phyloP scores from a whole-genome alignment of 2,888 invertebrate species.

The Ommatoiulus sabulosus region DNA sequence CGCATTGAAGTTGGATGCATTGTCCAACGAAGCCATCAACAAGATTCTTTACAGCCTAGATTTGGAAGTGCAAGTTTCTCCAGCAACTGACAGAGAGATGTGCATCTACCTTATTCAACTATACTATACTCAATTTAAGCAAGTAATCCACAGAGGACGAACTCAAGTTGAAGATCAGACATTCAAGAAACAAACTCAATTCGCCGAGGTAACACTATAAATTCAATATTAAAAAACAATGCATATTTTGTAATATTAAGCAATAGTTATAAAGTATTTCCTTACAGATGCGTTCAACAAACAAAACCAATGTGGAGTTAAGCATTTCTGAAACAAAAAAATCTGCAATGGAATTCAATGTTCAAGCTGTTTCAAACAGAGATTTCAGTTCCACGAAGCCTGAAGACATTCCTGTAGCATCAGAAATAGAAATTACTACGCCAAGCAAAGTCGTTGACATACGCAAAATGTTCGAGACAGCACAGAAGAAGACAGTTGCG shows the following conservation, averaged over 20 bases:
- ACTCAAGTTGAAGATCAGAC: background rate
- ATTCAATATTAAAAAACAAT: background rate
- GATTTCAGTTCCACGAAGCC: no score
- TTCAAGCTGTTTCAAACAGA: background rate
- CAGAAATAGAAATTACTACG: background rate
- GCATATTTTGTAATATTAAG: no score
- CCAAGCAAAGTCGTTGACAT: background rate
- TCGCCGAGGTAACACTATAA: background rate
- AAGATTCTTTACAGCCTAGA: conserved; percentile 35
- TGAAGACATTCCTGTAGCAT: background rate
- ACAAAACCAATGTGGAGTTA: background rate
- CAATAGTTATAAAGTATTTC: background rate
- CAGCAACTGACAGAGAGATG: conserved; percentile 26
- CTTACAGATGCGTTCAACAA: background rate
- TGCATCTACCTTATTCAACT: conserved; percentile 30
- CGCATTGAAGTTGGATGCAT: background rate
- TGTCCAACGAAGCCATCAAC: conserved; percentile 32
- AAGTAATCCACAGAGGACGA: background rate
- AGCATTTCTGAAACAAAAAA: background rate
- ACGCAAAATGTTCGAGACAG: conserved; percentile 8
- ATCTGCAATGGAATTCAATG: background rate
- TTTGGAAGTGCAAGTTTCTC: conserved; percentile 15
- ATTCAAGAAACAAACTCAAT: background rate
- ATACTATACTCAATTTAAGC: conserved; percentile 13
- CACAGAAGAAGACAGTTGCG: background rate